Evolutionary conservation across 2,888 invertebrate species (phyloP).

Genomic region (Ptilodon capucinus): DNA sequence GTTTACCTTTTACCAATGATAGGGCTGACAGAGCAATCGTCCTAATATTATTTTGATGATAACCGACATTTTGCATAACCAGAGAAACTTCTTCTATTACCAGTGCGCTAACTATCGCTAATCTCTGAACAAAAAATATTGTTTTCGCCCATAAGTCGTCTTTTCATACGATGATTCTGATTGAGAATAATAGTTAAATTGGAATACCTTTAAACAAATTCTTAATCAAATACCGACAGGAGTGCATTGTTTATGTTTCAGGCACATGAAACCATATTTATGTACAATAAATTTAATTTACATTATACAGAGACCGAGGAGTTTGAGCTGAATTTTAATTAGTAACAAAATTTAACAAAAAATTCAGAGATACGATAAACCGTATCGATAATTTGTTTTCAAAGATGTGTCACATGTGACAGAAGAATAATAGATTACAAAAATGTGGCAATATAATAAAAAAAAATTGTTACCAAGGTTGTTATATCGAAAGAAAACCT

Average conservation of each 20-base stretch:
- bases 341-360: no score
- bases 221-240: constrained; percentile 13
- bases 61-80: no score
- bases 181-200: neutral
- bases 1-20: no score
- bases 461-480: no score
- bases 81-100: no score
- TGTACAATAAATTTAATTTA: neutral
- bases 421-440: neutral
- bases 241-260: constrained; percentile 25
- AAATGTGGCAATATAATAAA: neutral
- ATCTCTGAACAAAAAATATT: no score
- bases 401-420: neutral
- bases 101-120: no score
- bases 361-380: no score
- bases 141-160: no score
- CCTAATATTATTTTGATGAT: no score
- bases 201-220: constrained; percentile 28
- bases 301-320: neutral
- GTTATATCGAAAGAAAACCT: no score
- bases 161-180: neutral
- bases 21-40: no score
- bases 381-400: neutral
- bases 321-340: neutral
- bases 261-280: neutral